These are phyloP conservation scores for Apeira syringaria DNA, from an alignment of 2,888 invertebrate genomes.

Conservation along the genomic window DNA sequence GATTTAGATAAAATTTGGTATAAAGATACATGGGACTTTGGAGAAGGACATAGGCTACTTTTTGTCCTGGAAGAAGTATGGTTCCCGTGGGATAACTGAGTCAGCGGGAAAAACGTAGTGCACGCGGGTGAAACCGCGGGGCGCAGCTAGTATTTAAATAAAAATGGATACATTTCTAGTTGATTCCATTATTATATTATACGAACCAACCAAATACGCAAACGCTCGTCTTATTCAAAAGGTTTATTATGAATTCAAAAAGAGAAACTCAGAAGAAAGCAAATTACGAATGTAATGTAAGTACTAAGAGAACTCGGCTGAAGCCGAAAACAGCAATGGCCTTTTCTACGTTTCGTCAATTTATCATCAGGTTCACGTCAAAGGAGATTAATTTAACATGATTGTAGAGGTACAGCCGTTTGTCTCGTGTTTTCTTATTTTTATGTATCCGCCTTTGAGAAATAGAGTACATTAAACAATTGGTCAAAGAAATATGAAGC, in stretches of 20 bases:
- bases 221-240: conserved; percentile 25
- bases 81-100: no score
- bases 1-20: no score
- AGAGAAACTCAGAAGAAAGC: conserved; percentile 23
- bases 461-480: neutral
- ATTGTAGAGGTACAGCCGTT: conserved; percentile 28
- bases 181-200: no score
- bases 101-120: no score
- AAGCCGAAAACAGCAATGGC: conserved; percentile 17
- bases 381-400: conserved; percentile 33
- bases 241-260: conserved; percentile 32
- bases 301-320: conserved; percentile 1
- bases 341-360: conserved; percentile 31
- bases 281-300: conserved; percentile 26
- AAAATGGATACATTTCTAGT: no score
- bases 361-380: conserved; percentile 34
- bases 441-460: neutral
- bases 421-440: no score
- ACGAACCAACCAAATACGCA: neutral
- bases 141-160: no score
- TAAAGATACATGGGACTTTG: no score
- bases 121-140: no score
- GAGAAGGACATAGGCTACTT: no score
- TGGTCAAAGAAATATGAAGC: no score
- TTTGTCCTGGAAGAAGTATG: no score